Percentiles rank a stretch among this genome's conserved stretches.
Evolutionary conservation across 2,888 invertebrate genomes (phyloP).

Genomic region (Antheraea yamamai): DNA sequence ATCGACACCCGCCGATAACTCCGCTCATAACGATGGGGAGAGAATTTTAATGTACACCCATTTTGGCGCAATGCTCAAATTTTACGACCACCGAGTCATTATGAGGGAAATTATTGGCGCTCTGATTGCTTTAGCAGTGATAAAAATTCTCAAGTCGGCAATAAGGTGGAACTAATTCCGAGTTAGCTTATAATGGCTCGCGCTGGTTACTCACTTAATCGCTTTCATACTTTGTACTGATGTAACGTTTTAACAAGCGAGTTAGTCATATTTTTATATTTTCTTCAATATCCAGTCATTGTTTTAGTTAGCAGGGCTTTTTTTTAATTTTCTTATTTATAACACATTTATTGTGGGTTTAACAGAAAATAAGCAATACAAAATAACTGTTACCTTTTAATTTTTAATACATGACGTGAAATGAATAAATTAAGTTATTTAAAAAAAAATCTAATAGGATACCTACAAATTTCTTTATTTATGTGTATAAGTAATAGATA

Average conservation of each 20-base stretch:
- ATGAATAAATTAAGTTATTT: not conserved
- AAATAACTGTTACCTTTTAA: not conserved
- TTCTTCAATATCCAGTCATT: not conserved
- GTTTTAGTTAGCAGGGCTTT: not conserved
- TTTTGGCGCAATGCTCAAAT: constrained; percentile 82
- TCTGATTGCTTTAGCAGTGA: constrained; percentile 81
- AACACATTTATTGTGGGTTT: not conserved
- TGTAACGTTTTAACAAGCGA: constrained; percentile 34
- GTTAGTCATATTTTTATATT: not conserved
- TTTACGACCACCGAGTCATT: constrained; percentile 80
- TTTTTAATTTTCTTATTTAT: not conserved
- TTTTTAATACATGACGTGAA: not conserved
- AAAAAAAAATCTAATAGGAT: not conserved
- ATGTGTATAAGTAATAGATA: not conserved
- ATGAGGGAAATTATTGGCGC: constrained; percentile 82
- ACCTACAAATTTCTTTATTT: not conserved
- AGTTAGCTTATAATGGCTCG: constrained; percentile 67
- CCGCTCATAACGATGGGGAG: constrained; percentile 80
- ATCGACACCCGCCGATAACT: constrained; percentile 74
- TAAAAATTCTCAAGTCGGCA: constrained; percentile 81
- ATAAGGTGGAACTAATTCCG: constrained; percentile 81
- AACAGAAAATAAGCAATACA: not conserved
- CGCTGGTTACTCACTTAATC: constrained; percentile 44
- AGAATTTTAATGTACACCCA: constrained; percentile 82
- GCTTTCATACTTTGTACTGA: constrained; percentile 41